Base-by-base conservation (phyloP, 2,113 vertebrate genomes). In the Rafetus swinhoei region DNA sequence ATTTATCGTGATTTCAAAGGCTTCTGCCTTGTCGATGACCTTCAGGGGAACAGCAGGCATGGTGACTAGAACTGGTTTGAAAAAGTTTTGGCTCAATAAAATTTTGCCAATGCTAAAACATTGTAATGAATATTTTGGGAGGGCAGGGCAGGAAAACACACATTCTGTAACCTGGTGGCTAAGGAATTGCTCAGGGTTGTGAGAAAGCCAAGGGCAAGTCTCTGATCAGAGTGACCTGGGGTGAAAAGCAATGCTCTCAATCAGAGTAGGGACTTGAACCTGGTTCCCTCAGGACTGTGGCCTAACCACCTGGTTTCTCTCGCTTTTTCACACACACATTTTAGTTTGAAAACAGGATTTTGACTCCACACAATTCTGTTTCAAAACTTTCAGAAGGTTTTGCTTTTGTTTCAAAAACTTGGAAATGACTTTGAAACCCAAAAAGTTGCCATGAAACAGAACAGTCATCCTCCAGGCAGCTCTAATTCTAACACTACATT, bases 21-120 rank as follows among this genome's bases (percentile, higher is more conserved):
- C 80, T 89, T 93, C 53, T 88, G 86, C 54, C 35, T 25, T 53
- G 84, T 62, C 74, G 72, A 53, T 88, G 95, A 96, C 93, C 92
- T 97, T 88, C 81, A 89, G 59, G 65, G 82, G 62, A 79, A 85
- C 74, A 76, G 13, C 65, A 86, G 80, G 72, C 2, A 74, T 57
- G 45, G 21, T 90, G 86, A 85, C 84, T 60, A 6, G 0, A 57
- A 84, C 21, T 32, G 7, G 22, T 80, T 32, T 56, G 62, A 84
- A 91, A 81, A 27, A 60, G 57, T 69, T 29, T 57, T 81, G 16
- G 1, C 82, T 92, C 82, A 90, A 59, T 5, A 87, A 18, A 9
- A 85, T 84, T 79, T 11, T 69, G 57, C 3, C 24, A 90, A 87
- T 32, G 12, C 74, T 22, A 77, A 77, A 50, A 50, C 10, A 25